A percentile compares a stretch with the other conserved stretches of the same genome.
Conservation (phyloP, 2,888 invertebrate genomes). For the Napeogenes inachia region DNA sequence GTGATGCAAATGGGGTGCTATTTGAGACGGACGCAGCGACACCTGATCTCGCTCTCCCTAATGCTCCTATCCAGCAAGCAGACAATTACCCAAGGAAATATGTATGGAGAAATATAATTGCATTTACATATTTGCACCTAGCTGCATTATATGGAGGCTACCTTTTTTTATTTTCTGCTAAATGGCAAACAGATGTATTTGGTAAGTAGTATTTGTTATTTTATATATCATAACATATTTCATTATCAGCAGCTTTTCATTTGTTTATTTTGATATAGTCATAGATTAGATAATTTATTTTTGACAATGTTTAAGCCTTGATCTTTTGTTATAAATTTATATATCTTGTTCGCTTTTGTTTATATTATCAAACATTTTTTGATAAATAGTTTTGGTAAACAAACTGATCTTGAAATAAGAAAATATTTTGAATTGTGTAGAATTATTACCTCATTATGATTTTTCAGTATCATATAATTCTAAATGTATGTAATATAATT, state of each 20-base stretch:
- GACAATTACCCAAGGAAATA: conserved; percentile 77
- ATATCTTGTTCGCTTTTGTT: not conserved
- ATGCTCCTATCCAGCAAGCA: conserved; percentile 65
- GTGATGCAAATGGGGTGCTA: conserved; percentile 66
- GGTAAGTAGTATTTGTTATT: conserved; percentile 75
- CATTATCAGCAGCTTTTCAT: not conserved
- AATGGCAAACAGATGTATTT: conserved; percentile 82
- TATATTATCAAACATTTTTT: too few species aligned
- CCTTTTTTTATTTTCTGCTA: conserved; percentile 84
- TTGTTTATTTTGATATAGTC: not conserved
- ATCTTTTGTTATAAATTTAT: not conserved
- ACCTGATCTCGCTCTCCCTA: conserved; percentile 61
- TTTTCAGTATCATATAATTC: not conserved
- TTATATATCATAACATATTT: not conserved
- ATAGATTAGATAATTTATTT: too few species aligned
- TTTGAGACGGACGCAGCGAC: conserved; percentile 70
- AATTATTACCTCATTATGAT: not conserved
- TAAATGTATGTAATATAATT: not conserved
- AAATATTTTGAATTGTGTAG: too few species aligned
- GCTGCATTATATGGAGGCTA: conserved; percentile 87
- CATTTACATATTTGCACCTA: conserved; percentile 85
- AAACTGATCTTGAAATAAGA: too few species aligned
- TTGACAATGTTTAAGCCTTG: not conserved
- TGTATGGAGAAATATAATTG: conserved; percentile 91
- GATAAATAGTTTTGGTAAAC: too few species aligned